These are phyloP conservation scores for Leptura quadrifasciata DNA, from an alignment of 2,888 invertebrate genomes.

Conservation along the genomic window DNA sequence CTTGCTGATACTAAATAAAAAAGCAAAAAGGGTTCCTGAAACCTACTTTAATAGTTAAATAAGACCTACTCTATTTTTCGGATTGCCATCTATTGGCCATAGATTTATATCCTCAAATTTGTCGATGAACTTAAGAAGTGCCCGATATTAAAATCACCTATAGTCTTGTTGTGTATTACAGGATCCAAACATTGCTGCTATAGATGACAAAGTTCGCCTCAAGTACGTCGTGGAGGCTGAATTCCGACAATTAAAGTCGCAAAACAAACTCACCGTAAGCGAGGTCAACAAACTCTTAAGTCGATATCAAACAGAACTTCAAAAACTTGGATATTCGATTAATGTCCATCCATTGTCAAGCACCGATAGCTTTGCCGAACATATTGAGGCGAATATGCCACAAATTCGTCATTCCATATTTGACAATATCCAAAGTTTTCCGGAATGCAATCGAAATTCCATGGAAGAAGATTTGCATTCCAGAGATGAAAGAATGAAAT, in stretches of 20 bases:
- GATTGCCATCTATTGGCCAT: no score
- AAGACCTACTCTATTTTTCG: no score
- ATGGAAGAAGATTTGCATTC: slow-evolving; percentile 17
- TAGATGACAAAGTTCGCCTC: slow-evolving; percentile 59
- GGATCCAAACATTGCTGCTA: slow-evolving; percentile 50
- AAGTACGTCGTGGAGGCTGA: slow-evolving; percentile 68
- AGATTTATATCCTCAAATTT: no score
- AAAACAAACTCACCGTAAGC: slow-evolving; percentile 58
- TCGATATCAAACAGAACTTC: slow-evolving; percentile 55
- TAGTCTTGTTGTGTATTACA: slow-evolving; percentile 50
- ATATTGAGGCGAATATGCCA: slow-evolving; percentile 11
- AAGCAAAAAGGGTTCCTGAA: no score
- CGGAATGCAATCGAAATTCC: not conserved
- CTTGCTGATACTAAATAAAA: no score
- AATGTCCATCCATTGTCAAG: slow-evolving; percentile 5
- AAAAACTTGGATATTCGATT: slow-evolving; percentile 41
- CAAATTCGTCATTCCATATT: slow-evolving; percentile 44
- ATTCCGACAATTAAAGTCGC: slow-evolving; percentile 63
- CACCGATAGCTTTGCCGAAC: not conserved
- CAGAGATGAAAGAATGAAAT: not conserved
- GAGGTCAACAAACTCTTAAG: slow-evolving; percentile 59
- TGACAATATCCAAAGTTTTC: slow-evolving; percentile 20
- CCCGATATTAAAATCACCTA: no score
- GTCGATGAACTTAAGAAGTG: no score
- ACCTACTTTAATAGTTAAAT: no score